Evolutionary conservation across 2,113 vertebrate species (phyloP).

Genomic region (Myotis lucifugus): DNA sequence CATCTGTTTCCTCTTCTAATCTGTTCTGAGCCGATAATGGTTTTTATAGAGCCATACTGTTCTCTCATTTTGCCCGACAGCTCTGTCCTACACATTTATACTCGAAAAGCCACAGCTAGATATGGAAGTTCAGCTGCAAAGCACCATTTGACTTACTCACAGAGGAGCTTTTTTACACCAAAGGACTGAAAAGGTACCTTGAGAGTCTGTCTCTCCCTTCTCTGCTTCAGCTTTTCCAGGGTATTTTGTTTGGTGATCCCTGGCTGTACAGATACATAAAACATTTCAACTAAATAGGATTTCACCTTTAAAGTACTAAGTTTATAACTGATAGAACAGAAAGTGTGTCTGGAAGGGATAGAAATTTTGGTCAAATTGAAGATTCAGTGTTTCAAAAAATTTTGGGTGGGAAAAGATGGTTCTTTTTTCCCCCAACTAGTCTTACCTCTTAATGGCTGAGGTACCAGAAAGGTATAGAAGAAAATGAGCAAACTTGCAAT

Average conservation of each 20-base stretch:
- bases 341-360: neutral
- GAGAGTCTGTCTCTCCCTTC: neutral
- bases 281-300: neutral
- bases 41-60: neutral
- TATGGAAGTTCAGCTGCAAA: neutral
- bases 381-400: neutral
- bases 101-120: neutral
- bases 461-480: neutral
- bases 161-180: neutral
- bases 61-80: neutral
- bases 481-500: neutral
- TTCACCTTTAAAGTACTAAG: neutral
- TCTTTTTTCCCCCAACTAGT: neutral
- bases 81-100: neutral
- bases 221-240: neutral
- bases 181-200: neutral
- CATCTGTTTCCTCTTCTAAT: neutral
- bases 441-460: neutral
- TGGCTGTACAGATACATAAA: slow-evolving; percentile 3
- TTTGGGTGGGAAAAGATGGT: neutral
- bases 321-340: neutral
- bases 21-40: neutral
- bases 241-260: neutral
- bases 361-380: slow-evolving; percentile 40
- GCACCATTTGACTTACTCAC: neutral